Percentiles rank a stretch among this genome's conserved stretches.
Evolutionary conservation across 1,140 invertebrate genomes (phyloP).

Genomic region (Bombus vancouverensis): DNA sequence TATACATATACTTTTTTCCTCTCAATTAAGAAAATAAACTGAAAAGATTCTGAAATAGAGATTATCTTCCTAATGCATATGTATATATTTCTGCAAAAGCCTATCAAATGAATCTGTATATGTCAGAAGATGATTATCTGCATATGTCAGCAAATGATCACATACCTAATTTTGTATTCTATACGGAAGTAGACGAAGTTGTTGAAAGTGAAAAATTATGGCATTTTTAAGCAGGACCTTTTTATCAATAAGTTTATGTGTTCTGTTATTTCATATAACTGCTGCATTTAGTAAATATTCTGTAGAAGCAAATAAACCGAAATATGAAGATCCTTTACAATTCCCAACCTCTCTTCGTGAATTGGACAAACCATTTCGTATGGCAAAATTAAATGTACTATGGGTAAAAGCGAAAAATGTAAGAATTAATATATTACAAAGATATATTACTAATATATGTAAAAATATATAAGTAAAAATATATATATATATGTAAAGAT

Average conservation of each 20-base stretch:
- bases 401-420: constrained; percentile 94
- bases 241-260: constrained; percentile 40
- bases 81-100: background rate
- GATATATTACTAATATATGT: background rate
- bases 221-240: background rate
- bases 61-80: background rate
- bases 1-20: background rate
- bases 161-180: background rate
- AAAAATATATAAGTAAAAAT: background rate
- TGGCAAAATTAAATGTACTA: constrained; percentile 92
- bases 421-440: constrained; percentile 59
- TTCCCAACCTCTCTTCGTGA: constrained; percentile 83
- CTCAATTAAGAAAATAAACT: background rate
- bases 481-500: background rate
- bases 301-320: constrained; percentile 82
- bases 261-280: constrained; percentile 56
- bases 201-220: background rate
- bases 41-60: background rate
- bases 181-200: background rate
- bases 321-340: constrained; percentile 76
- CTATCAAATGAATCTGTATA: background rate
- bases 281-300: constrained; percentile 84
- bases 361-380: constrained; percentile 90
- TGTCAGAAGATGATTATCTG: background rate
- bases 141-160: background rate